These are phyloP conservation scores for Jaculus jaculus DNA, from an alignment of 2,113 vertebrate species.

Conservation along the genomic window DNA sequence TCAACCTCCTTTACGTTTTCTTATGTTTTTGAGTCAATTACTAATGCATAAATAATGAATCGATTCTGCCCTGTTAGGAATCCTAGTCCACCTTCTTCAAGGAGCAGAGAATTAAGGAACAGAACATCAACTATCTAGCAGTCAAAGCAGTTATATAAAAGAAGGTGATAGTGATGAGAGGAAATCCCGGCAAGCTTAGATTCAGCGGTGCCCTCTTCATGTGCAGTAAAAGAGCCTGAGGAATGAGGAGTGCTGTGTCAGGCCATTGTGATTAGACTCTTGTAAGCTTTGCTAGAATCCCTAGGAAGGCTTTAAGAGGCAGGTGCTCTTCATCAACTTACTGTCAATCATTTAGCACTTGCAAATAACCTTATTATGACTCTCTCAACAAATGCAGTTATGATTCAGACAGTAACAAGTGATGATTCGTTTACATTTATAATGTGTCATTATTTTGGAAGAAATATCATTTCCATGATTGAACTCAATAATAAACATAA, in stretches of 20 bases:
- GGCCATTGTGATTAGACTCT: neutral
- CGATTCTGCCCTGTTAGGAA: neutral
- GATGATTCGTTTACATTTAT: neutral
- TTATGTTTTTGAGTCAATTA: neutral
- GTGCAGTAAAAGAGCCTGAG: neutral
- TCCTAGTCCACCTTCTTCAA: neutral
- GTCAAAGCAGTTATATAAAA: constrained; percentile 13
- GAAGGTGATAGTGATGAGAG: neutral
- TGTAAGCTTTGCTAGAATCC: neutral
- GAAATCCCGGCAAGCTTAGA: neutral
- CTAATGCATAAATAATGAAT: neutral
- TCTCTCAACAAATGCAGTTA: neutral
- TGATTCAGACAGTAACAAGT: neutral
- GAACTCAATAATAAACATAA: neutral
- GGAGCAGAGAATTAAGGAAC: neutral
- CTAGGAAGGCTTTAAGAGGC: neutral
- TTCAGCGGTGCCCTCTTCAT: neutral
- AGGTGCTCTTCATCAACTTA: neutral
- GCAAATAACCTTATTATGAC: neutral
- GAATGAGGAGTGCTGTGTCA: neutral
- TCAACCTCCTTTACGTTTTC: neutral
- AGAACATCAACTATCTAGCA: neutral
- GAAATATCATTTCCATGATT: neutral
- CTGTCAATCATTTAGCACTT: neutral
- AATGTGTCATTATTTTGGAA: neutral